phyloP scores from a whole-genome alignment of 2,113 vertebrate species.

The Tachysurus vachellii region DNA sequence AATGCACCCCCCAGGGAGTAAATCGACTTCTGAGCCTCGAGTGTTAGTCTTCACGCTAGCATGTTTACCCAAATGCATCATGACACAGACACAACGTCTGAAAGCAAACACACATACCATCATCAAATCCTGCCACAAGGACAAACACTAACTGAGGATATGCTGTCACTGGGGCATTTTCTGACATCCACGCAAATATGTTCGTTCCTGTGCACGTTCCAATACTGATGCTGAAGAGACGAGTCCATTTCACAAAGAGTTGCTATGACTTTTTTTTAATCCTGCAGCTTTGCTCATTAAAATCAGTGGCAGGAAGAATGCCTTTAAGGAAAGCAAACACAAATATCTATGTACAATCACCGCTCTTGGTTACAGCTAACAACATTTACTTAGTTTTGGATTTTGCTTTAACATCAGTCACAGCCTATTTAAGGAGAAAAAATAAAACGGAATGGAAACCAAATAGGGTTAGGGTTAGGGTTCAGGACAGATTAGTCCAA shows the following conservation, averaged over 20 bases:
- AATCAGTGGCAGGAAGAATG: background rate
- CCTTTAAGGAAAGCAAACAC: background rate
- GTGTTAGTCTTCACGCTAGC: constrained; percentile 11
- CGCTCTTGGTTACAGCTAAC: background rate
- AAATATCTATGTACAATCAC: background rate
- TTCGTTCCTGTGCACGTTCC: background rate
- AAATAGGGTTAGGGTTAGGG: too few species aligned
- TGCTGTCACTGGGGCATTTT: background rate
- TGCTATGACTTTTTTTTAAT: background rate
- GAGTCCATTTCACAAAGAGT: background rate
- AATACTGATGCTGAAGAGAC: background rate
- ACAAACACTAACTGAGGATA: background rate
- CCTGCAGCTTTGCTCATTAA: background rate
- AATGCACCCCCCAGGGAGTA: background rate
- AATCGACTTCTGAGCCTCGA: background rate
- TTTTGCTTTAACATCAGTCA: background rate
- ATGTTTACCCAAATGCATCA: constrained; percentile 5
- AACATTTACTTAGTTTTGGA: background rate
- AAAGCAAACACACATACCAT: background rate
- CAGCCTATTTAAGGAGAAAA: too few species aligned
- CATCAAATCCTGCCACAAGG: background rate
- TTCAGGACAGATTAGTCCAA: too few species aligned
- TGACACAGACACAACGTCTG: constrained; percentile 5
- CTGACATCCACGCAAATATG: background rate
- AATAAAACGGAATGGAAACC: too few species aligned